Evolutionary conservation across 2,113 vertebrate genomes (phyloP), one percentile per base, ranked within the genome.

Genomic region (Corydoras maculifer): DNA sequence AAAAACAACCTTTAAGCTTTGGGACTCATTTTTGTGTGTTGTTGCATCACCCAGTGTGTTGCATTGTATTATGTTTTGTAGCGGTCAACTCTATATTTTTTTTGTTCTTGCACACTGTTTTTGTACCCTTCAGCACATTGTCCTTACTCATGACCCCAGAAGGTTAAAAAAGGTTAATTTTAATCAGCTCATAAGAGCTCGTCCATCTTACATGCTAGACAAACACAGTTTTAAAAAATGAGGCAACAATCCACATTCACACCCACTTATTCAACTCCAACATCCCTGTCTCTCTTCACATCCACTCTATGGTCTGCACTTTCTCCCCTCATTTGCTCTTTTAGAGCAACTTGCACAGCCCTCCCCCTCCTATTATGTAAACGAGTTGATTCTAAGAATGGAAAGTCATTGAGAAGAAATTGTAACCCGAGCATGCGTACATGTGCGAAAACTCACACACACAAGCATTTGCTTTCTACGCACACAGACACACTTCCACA

Each of bases 331-430:
- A 43, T 30, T 62, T 50, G 11, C 65, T 58, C 53, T 57, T 25
- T 64, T 29, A 49, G n/a, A 63, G 31, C 49, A 31, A 49, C 48
- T 9, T 55, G 48, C 67, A 53, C 63, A 8, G 69, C 43, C 50
- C 60, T 5, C 29, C 69, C 75, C 70, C 54, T 76, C 69, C 59
- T 54, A 63, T 66, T 68, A 3, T 43, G 64, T 35, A 69, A 73
- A 60, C 32, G 58, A 70, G 73, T 75, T 75, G 57, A 79, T 80
- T 74, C 65, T 62, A 75, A 77, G 30, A 72, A 72, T 70, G 78
- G 68, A 68, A 79, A 68, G 76, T 72, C 68, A 62, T 76, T 80
- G 74, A 72, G 62, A 77, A 75, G 71, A 77, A 84, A 83, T 49
- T 35, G 71, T 66, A 64, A 62, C 14, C 25, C 30, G 59, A 61